Evolutionary conservation across 2,888 invertebrate species (phyloP).

Genomic region (Acanthosepion esculentum): DNA sequence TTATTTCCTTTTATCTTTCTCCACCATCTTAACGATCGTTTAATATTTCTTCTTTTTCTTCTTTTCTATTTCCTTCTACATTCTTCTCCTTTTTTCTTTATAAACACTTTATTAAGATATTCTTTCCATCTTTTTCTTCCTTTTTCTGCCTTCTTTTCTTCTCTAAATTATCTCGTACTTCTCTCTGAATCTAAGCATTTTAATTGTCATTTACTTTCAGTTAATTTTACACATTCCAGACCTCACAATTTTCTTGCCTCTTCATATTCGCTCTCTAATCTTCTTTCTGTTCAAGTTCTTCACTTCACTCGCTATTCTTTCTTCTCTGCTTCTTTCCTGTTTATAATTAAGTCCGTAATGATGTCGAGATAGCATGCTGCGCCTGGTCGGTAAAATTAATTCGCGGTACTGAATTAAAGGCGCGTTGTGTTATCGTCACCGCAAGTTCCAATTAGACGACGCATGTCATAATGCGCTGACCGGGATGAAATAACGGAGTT

Average conservation of each 20-base stretch:
- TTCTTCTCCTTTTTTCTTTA: background rate
- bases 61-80: background rate
- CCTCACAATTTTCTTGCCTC: background rate
- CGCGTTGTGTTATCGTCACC: background rate
- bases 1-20: background rate
- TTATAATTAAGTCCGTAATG: conserved; percentile 13
- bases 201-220: background rate
- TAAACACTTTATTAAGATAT: background rate
- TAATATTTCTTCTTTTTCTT: background rate
- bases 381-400: background rate
- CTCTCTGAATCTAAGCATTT: background rate
- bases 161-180: background rate
- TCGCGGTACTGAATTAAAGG: background rate
- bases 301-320: background rate
- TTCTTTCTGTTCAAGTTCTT: background rate
- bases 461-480: conserved; percentile 12
- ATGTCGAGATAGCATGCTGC: conserved; percentile 16
- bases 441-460: conserved; percentile 33
- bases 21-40: background rate
- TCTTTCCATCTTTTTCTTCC: background rate
- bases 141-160: background rate
- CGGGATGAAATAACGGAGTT: background rate
- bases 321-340: background rate
- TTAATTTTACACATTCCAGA: background rate
- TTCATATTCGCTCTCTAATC: background rate